Base-by-base conservation (phyloP, 1,140 invertebrate species). In the Phymorhynchus buccinoides region DNA sequence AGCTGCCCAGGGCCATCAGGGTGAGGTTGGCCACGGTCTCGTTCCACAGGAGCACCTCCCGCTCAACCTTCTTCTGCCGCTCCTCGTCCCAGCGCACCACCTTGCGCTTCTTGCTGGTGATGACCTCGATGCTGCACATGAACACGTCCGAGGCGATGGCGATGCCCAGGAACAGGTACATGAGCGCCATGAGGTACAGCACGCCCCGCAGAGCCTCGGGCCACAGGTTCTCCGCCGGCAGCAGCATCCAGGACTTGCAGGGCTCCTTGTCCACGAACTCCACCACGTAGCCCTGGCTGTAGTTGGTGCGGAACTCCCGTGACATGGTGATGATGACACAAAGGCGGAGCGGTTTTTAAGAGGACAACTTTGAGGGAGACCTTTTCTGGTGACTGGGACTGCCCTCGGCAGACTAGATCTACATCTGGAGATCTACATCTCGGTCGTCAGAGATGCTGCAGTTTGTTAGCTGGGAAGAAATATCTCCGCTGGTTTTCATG, bases 111-210 rank as follows among this genome's bases (percentile, higher is more conserved):
- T 92, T 91, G 84, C 90, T 91, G 2, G 91, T 93, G 73, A 93
- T 91, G 2, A 90, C 89, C 89, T 96, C 95, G 83, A 96, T 95
- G 86, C 95, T 93, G 75, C 94, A 94, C 95, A 95, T 95, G 89
- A 95, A 95, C 83, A 94, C 93, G 89, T 95, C 94, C 41, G 94
- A 94, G 14, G 95, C 94, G 87, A 96, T 95, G 48, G 95, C 95
- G 39, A 95, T 89, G n/a, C 92, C 92, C 16, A 93, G 75, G 86
- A 93, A 93, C 30, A 92, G 80, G 80, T 91, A 93, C 0, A 88
- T 39, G 83, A 92, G 89, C 18, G 89, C 89, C 7, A 91, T 3
- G 32, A 91, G 83, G 85, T 93, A 93, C 4, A 93, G 88, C 44
- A 91, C 83, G 18, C 88, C 90, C 3, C 92, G 89, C 12, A 92